These are phyloP conservation scores for Gortyna flavago DNA, from an alignment of 2,888 invertebrate genomes.

Conservation along the genomic window DNA sequence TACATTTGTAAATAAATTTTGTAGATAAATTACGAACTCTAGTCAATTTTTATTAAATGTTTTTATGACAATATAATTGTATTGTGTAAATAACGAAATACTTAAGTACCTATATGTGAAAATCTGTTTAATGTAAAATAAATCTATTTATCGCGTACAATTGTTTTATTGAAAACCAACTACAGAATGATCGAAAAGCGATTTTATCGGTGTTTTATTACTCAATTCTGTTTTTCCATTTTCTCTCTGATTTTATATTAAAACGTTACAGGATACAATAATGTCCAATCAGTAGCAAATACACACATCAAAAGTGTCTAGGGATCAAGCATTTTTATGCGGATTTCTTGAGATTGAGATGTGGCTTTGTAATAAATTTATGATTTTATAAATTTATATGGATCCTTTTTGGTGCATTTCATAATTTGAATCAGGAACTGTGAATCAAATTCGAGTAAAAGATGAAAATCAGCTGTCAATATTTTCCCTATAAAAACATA, in stretches of 20 bases:
- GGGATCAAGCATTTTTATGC: too few relatives aligned
- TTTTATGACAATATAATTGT: constrained; percentile 89
- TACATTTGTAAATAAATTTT: constrained; percentile 87
- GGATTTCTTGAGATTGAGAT: too few relatives aligned
- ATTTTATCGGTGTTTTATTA: background rate
- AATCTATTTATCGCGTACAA: constrained; percentile 78
- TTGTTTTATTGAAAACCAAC: constrained; percentile 53
- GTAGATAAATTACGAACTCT: constrained; percentile 85
- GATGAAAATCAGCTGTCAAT: too few relatives aligned
- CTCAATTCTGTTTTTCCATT: constrained; percentile 9
- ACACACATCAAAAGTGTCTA: too few relatives aligned
- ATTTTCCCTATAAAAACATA: too few relatives aligned
- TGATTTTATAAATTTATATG: too few relatives aligned
- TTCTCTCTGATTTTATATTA: background rate
- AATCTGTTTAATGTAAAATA: constrained; percentile 84
- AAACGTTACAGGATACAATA: background rate
- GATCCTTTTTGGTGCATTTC: too few relatives aligned
- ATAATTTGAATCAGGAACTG: too few relatives aligned
- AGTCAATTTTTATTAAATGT: constrained; percentile 89
- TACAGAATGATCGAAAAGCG: background rate
- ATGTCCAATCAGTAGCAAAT: constrained; percentile 1
- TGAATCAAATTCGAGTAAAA: too few relatives aligned
- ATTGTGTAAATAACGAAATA: constrained; percentile 82
- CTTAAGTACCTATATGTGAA: constrained; percentile 80
- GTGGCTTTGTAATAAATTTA: too few relatives aligned